Evolutionary conservation across 2,797 vertebrate genomes (phyloP), one percentile per base, ranked within the genome.

Genomic region (Chiroxiphia lanceolata): DNA sequence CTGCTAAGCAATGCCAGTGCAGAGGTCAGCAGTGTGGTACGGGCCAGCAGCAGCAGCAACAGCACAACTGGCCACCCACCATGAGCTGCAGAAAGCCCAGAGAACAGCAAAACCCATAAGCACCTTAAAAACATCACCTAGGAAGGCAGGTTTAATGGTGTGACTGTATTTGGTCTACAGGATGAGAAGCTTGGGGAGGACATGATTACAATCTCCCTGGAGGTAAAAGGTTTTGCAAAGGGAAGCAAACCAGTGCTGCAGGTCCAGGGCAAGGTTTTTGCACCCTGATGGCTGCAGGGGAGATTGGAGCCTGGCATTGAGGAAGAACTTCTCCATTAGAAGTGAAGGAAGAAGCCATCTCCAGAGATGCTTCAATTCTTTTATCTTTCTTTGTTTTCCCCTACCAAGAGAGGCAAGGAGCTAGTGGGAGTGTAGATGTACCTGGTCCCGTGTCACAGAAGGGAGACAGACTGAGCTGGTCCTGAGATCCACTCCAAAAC

Each of bases 121-220:
- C n/a, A 53, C 53, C 60, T 61, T 70, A 33, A 53, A 91, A 85
- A 26, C 20, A 38, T 38, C 31, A 61, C 31, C 54, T 42, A n/a
- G 38, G 47, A 74, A 40, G 20, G 31, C 56, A 75, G 33, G 17
- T 53, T 87, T 77, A 65, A 60, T 20, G 26, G 7, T 2, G 1
- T 34, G 57, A 34, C 25, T 67, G 29, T 34, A 29, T 45, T 71
- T 29, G 31, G 34, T 88, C 44, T 85, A 47, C 19, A 63, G 69
- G 13, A 69, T 69, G 57, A 47, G 36, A 76, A 34, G 54, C 63
- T 47, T 1, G 0, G 38, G 33, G 48, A 64, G 16, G 44, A 68
- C 6, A 25, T 0, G 1, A 25, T 54, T 75, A 40, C 20, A 40
- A 2, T 15, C 18, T 72, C 47, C 29, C 19, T 5, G 1, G 9